Base-by-base conservation (phyloP, 1,140 invertebrate genomes). In the Himalopsyche phryganea region DNA sequence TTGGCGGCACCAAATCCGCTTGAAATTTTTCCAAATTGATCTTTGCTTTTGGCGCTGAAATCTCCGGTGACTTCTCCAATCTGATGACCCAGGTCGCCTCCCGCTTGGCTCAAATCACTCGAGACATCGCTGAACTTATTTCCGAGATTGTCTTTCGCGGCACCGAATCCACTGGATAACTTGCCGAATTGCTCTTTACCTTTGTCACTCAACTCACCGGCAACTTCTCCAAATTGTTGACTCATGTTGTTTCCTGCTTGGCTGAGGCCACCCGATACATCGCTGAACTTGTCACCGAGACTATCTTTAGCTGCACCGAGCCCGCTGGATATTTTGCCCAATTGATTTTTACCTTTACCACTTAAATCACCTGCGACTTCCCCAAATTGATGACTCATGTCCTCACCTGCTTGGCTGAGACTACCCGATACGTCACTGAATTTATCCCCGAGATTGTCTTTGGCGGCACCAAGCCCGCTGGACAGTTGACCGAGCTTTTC, bases 311-410 rank as follows among this genome's bases (percentile, higher is more conserved):
- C 42, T 2, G 23, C 23, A 40, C 42, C 36, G 38, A 51, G n/a
- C 23, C 67, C 59, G 28, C 67, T 65, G 28, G 70, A 52, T 33
- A 56, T 56, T 40, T 69, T 66, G 53, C 68, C 66, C 19, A 67
- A 53, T 7, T 67, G 57, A 47, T 66, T 57, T 38, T 70, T 70
- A 19, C 23, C 66, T 58, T 47, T 70, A 67, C 15, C 68, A 9
- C 23, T 5, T 9, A 9, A 3, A 28, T 28, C 23, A 9, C 4
- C 7, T n/a, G 32, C 7, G 9, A 20, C 50, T 9, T 52, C 50
- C 6, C 32, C 23, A 10, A 61, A 50, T 15, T 68, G 60, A 41
- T 66, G 23, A 54, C 66, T 67, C 0, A 69, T 18, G 40, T 66
- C 62, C 19, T 68, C 60, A 13, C 35, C 50, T 46, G 56, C 44